Percentiles rank a stretch among this genome's conserved stretches.
Evolutionary conservation across 2,113 vertebrate genomes (phyloP).

Genomic region (Brienomyrus brachyistius): DNA sequence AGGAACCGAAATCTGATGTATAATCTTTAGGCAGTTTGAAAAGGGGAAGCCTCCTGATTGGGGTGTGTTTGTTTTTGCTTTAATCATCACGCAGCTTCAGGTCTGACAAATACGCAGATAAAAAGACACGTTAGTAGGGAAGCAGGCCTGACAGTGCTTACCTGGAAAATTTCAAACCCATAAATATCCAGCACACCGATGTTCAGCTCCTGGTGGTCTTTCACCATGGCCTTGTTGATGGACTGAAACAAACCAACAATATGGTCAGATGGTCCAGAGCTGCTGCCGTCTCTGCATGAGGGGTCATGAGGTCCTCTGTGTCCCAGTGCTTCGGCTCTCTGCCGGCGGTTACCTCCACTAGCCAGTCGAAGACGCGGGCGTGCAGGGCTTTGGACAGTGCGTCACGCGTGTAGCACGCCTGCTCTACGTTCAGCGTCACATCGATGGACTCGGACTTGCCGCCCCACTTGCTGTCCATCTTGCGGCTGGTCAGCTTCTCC

Average conservation of each 20-base stretch:
- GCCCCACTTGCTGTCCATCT: slow-evolving; percentile 98
- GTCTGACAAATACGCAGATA: background rate
- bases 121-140: background rate
- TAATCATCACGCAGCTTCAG: background rate
- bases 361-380: slow-evolving; percentile 81
- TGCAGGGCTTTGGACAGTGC: slow-evolving; percentile 94
- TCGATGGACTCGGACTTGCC: slow-evolving; percentile 85
- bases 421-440: slow-evolving; percentile 92
- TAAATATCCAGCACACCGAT: slow-evolving; percentile 95
- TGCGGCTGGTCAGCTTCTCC: slow-evolving; percentile 91
- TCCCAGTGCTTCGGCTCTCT: background rate
- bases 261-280: background rate
- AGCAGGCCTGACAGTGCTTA: slow-evolving; percentile 40
- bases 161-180: slow-evolving; percentile 98
- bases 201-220: slow-evolving; percentile 86
- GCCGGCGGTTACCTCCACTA: slow-evolving; percentile 77
- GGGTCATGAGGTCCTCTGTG: background rate
- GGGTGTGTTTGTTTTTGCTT: background rate
- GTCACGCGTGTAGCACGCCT: slow-evolving; percentile 90
- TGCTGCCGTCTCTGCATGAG: background rate
- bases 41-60: background rate
- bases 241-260: slow-evolving; percentile 61
- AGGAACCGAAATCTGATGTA: slow-evolving; percentile 5
- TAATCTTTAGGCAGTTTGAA: background rate
- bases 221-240: slow-evolving; percentile 95